Evolutionary conservation across 2,113 vertebrate species (phyloP).

Genomic region (Carassius auratus): DNA sequence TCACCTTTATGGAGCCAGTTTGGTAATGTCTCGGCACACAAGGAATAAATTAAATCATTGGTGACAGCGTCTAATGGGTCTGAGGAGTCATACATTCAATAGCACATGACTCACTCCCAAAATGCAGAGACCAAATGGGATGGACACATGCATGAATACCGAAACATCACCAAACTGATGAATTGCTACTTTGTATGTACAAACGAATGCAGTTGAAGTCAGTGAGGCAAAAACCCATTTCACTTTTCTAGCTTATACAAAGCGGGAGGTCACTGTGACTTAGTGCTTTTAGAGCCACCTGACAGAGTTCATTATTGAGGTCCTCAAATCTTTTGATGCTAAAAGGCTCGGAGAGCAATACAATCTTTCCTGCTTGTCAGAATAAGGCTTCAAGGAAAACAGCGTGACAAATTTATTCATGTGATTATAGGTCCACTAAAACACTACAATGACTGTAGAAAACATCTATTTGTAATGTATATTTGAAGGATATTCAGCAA

Average conservation of each 20-base stretch:
- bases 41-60: conserved; percentile 10
- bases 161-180: neutral
- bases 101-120: neutral
- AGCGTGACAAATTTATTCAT: conserved; percentile 29
- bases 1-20: neutral
- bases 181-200: conserved; percentile 1
- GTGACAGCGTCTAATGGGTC: conserved; percentile 11
- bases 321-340: conserved; percentile 44
- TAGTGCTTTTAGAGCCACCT: conserved; percentile 26
- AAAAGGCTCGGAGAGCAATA: conserved; percentile 32
- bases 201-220: conserved; percentile 13
- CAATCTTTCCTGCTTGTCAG: conserved; percentile 37
- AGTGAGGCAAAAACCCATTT: conserved; percentile 4
- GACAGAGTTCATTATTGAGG: conserved; percentile 44
- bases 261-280: conserved; percentile 35
- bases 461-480: neutral
- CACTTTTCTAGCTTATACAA: conserved; percentile 2
- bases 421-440: neutral
- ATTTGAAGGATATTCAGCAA: neutral
- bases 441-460: neutral
- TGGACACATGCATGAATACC: neutral
- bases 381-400: conserved; percentile 21
- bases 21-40: neutral
- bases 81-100: neutral
- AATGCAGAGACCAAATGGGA: conserved; percentile 8